Evolutionary conservation across 2,797 vertebrate genomes (phyloP).

Genomic region (Echeneis naucrates): DNA sequence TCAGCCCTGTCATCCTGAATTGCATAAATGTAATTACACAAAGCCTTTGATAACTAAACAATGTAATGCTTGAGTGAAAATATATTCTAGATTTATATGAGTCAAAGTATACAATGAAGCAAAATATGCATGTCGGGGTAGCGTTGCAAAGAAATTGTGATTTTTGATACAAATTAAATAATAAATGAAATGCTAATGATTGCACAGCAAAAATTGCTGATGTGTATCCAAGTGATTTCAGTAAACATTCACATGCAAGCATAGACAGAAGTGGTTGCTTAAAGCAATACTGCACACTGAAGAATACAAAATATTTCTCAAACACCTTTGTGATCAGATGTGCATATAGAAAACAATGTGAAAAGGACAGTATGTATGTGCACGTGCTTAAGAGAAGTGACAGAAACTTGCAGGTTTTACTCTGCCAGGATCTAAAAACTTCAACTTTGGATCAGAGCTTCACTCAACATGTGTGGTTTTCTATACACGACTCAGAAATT

Average conservation of each 20-base stretch:
- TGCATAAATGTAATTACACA: constrained; percentile 82
- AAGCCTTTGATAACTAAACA: constrained; percentile 83
- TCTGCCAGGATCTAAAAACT: neutral
- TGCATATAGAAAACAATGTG: neutral
- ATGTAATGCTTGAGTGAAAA: constrained; percentile 78
- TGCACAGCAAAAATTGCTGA: constrained; percentile 23
- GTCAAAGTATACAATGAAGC: constrained; percentile 55
- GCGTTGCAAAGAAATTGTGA: constrained; percentile 20
- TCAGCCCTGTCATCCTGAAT: constrained; percentile 78
- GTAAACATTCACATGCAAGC: neutral
- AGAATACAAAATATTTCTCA: too few relatives aligned
- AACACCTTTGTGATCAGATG: neutral
- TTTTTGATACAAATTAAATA: constrained; percentile 31
- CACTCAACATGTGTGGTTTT: neutral
- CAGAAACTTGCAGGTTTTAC: neutral
- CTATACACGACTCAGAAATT: too few relatives aligned
- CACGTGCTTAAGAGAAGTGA: neutral
- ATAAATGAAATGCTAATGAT: constrained; percentile 44
- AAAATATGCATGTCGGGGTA: constrained; percentile 34
- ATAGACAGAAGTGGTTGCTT: neutral
- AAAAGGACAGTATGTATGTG: neutral
- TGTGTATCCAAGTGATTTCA: constrained; percentile 1
- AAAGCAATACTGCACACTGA: neutral
- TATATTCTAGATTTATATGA: constrained; percentile 49
- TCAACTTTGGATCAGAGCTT: neutral